Evolutionary conservation across 2,888 invertebrate species (phyloP).

Genomic region (Agonopterix arenella): DNA sequence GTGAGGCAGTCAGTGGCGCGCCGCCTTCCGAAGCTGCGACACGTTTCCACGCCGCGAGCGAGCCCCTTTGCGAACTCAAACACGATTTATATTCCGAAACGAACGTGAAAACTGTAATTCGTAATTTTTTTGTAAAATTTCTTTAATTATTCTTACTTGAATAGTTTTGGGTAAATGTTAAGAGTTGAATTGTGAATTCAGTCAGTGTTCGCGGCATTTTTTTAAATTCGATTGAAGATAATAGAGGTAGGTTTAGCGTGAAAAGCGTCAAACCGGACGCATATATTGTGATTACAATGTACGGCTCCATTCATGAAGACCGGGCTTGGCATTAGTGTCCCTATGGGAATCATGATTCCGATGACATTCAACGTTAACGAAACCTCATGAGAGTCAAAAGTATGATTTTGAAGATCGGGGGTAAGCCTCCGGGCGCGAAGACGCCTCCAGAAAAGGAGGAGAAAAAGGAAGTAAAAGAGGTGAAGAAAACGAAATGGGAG

Average conservation of each 20-base stretch:
- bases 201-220: conserved; percentile 15
- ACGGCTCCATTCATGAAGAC: conserved; percentile 19
- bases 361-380: conserved; percentile 10
- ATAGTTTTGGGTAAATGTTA: too few species aligned
- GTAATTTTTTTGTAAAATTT: too few species aligned
- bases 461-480: conserved; percentile 22
- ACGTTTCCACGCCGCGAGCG: conserved; percentile 30
- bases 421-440: conserved; percentile 44
- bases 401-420: conserved; percentile 67
- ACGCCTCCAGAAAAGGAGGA: conserved; percentile 33
- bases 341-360: conserved; percentile 20
- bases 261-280: conserved; percentile 27
- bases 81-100: conserved; percentile 33
- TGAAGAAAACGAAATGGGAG: conserved; percentile 44
- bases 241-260: conserved; percentile 24
- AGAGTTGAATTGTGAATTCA: conserved; percentile 12
- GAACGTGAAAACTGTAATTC: too few species aligned
- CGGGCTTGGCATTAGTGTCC: conserved; percentile 19
- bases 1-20: conserved; percentile 45
- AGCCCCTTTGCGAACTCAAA: conserved; percentile 45
- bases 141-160: too few species aligned
- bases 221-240: conserved; percentile 16
- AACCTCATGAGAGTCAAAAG: conserved; percentile 33
- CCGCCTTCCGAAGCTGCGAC: conserved; percentile 43
- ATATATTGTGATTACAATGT: conserved; percentile 34